Conservation (phyloP, 2,888 invertebrate species). For the Harmothoe impar region DNA sequence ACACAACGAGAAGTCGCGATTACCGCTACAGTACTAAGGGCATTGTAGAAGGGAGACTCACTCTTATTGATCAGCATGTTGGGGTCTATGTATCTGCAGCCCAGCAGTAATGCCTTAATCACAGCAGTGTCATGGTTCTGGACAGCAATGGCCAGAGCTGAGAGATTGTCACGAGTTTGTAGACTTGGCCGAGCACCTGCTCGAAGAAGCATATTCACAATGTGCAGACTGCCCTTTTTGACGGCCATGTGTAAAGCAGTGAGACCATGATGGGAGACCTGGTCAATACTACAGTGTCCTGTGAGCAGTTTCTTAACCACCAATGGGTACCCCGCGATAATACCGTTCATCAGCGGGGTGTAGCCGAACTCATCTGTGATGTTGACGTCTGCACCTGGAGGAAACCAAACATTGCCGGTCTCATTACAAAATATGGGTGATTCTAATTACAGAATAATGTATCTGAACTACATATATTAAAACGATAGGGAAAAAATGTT, state of each 20-base stretch:
- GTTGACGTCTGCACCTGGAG: slow-evolving; percentile 62
- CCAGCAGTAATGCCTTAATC: slow-evolving; percentile 34
- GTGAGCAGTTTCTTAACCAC: slow-evolving; percentile 49
- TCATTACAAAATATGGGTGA: not conserved
- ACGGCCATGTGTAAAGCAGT: slow-evolving; percentile 58
- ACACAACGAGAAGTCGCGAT: too few relatives aligned
- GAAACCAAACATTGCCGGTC: not conserved
- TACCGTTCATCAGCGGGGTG: slow-evolving; percentile 63
- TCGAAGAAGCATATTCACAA: slow-evolving; percentile 20
- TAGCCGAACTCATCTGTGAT: slow-evolving; percentile 57
- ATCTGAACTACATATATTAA: too few relatives aligned
- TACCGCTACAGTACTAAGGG: too few relatives aligned
- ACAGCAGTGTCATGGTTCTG: slow-evolving; percentile 16
- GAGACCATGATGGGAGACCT: slow-evolving; percentile 51
- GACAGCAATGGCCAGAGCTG: slow-evolving; percentile 28
- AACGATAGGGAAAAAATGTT: too few relatives aligned
- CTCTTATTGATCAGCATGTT: not conserved
- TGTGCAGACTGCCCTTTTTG: slow-evolving; percentile 48
- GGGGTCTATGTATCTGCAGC: slow-evolving; percentile 48
- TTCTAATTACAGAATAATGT: not conserved
- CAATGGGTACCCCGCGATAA: slow-evolving; percentile 57
- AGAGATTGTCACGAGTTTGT: not conserved
- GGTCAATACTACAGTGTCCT: slow-evolving; percentile 20
- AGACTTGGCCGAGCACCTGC: slow-evolving; percentile 35
- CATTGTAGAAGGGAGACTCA: slow-evolving; percentile 1